phyloP scores from a whole-genome alignment of 1,140 invertebrate genomes.

The Bombus fervidus region DNA sequence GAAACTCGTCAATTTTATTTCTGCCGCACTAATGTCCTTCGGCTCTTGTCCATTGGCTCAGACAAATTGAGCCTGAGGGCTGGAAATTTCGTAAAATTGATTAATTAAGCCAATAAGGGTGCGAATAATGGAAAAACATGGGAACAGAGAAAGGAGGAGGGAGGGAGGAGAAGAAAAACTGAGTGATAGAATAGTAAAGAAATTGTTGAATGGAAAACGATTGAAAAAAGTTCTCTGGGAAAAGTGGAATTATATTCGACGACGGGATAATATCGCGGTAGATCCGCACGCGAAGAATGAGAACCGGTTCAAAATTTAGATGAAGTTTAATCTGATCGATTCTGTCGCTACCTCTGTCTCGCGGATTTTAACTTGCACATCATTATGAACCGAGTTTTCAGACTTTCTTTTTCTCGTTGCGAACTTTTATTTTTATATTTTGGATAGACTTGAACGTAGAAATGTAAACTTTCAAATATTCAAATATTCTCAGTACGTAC shows the following conservation, averaged over 20 bases:
- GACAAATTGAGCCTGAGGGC: neutral
- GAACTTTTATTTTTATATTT: neutral
- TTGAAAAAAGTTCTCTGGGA: conserved; percentile 2
- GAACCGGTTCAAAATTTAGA: conserved; percentile 26
- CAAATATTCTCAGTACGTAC: neutral
- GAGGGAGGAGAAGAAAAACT: neutral
- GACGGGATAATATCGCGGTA: conserved; percentile 2
- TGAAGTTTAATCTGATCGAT: conserved; percentile 26
- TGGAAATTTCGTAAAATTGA: conserved; percentile 22
- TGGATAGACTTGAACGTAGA: neutral
- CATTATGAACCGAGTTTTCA: neutral
- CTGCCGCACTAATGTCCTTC: conserved; percentile 23
- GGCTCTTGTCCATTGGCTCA: too few relatives aligned
- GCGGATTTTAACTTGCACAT: neutral
- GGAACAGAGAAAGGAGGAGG: neutral
- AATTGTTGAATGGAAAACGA: conserved; percentile 36
- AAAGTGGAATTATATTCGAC: conserved; percentile 35
- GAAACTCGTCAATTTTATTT: conserved; percentile 59
- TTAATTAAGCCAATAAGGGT: conserved; percentile 37
- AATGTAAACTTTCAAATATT: neutral
- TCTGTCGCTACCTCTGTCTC: neutral
- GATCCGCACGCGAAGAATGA: neutral
- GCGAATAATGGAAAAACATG: conserved; percentile 1
- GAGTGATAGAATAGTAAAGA: conserved; percentile 23
- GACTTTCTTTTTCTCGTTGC: neutral